Base-by-base conservation (phyloP, 2,888 invertebrate genomes). In the Calliphora vomitoria region DNA sequence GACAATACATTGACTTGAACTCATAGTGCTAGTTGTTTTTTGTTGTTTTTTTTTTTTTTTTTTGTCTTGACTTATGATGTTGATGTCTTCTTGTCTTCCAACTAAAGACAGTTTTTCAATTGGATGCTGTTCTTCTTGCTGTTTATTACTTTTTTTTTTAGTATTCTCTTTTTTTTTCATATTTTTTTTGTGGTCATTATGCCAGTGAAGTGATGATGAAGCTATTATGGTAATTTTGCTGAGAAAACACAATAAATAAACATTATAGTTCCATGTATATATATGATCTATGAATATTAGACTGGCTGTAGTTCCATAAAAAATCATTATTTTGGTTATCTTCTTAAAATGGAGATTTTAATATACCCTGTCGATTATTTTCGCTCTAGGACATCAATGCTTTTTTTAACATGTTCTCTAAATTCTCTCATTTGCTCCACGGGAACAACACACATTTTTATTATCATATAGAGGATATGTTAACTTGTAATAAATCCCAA, bases 191-290 rank as follows among this genome's bases (percentile, higher is more conserved):
- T 72, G 13, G n/a, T 20, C 53, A 75, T 75, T 86, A 69, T 72
- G 10, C 38, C 25, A 38, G 15, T 69, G 72, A 60, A 86, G 82
- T 68, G 72, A 50, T 86, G 78, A 82, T 78, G 62, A 74, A 78
- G 72, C 78, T 74, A 62, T 86, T 78, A 74, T 78, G 60, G 55
- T 66, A 76, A 76, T 72, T 72, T 68, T 84, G 69, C 58, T 69
- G 31, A 47, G 62, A 20, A 80, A 75, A 75, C 75, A 47, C 4
- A 47, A 53, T 68, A 62, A 79, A 72, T 68, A 84, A 84, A 81
- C 44, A 81, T 66, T 35, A 10, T 2, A 66, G 8, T 38, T 11
- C 10, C n/a, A 18, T n/a, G 13, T 11, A 50, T 50, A 50, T 50
- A 47, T 4, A 10, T 58, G 5, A 20, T 55, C 55, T 55, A 58